These are phyloP conservation scores for Temnothorax rugatulus DNA, from an alignment of 2,888 invertebrate species.

Conservation along the genomic window DNA sequence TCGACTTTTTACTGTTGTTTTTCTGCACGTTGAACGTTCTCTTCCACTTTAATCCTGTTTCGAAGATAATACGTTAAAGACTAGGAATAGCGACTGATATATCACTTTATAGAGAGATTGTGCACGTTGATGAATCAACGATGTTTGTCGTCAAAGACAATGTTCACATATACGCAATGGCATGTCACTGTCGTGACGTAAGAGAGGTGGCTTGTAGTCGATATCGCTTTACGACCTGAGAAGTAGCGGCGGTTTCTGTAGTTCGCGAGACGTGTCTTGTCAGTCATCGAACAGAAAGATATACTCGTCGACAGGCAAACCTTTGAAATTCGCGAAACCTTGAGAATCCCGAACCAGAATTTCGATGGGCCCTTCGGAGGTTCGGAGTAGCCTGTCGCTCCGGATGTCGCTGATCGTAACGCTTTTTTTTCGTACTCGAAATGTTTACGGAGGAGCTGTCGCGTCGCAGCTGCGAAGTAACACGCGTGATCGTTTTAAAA, in stretches of 20 bases:
- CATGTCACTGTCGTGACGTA: conserved; percentile 11
- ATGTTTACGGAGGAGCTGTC: neutral
- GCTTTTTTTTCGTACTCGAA: neutral
- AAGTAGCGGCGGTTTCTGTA: neutral
- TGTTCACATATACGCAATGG: neutral
- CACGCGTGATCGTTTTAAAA: neutral
- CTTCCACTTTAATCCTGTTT: neutral
- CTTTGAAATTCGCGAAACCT: neutral
- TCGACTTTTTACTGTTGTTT: neutral
- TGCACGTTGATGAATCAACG: conserved; percentile 16
- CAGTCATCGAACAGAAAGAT: neutral
- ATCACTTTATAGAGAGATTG: neutral
- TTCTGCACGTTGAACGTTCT: neutral
- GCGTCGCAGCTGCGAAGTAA: neutral
- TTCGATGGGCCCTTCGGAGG: no score
- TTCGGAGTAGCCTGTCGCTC: neutral
- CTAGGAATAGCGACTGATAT: conserved; percentile 1
- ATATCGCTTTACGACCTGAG: neutral
- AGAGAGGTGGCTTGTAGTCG: neutral
- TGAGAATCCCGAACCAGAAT: neutral
- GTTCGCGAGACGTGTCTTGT: neutral
- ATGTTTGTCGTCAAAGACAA: neutral
- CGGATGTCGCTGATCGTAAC: neutral
- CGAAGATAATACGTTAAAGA: neutral
- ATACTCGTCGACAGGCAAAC: neutral